Evolutionary conservation across 2,888 invertebrate species (phyloP).

Genomic region (Atrina japonica): DNA sequence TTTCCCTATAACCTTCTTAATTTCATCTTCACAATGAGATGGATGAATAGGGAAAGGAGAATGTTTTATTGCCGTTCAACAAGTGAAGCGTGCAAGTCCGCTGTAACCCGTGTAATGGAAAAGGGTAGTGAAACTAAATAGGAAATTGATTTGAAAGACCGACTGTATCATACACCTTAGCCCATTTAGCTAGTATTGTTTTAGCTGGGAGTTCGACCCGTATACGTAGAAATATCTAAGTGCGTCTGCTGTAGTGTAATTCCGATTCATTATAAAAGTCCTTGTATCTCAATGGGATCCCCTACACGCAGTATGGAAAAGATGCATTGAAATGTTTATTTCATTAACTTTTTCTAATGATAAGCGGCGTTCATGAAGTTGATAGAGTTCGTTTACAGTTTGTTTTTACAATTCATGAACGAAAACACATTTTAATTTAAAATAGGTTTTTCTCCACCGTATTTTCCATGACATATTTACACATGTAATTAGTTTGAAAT

Average conservation of each 20-base stretch:
- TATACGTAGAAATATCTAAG: too few relatives aligned
- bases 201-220: too few relatives aligned
- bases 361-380: background rate
- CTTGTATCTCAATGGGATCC: background rate
- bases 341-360: constrained; percentile 15
- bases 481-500: too few relatives aligned
- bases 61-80: constrained; percentile 9
- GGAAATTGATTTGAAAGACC: constrained; percentile 30
- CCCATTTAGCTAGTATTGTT: too few relatives aligned
- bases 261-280: background rate
- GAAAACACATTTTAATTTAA: too few relatives aligned
- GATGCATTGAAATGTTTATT: background rate
- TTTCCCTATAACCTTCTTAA: constrained; percentile 34
- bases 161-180: too few relatives aligned
- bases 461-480: too few relatives aligned
- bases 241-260: too few relatives aligned
- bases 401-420: background rate
- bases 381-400: constrained; percentile 4
- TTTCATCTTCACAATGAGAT: constrained; percentile 21
- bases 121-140: constrained; percentile 25
- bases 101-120: constrained; percentile 24
- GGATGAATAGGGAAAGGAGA: constrained; percentile 2
- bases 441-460: too few relatives aligned
- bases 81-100: constrained; percentile 26
- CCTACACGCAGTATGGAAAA: background rate